Percentiles rank a stretch among this genome's conserved stretches.
Evolutionary conservation across 2,113 vertebrate genomes (phyloP).

Genomic region (Tretioscincus oriximinensis): DNA sequence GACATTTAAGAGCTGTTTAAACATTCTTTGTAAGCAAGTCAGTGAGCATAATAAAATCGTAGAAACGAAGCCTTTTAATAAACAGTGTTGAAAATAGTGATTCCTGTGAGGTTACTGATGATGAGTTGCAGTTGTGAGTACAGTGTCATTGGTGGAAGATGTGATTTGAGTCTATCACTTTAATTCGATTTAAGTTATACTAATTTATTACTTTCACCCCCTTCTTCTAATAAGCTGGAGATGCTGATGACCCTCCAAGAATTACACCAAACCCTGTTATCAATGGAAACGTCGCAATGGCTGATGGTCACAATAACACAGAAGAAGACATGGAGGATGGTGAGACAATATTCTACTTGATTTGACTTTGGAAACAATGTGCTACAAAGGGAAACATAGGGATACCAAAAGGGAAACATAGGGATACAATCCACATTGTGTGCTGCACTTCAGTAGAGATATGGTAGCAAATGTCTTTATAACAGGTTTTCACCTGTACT

Average conservation of each 20-base stretch:
- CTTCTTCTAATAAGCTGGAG: slow-evolving; percentile 81
- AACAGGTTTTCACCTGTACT: no score
- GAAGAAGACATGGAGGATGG: slow-evolving; percentile 99
- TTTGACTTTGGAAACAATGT: background rate
- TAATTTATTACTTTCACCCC: slow-evolving; percentile 10
- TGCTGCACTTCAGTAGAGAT: no score
- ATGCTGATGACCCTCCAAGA: slow-evolving; percentile 97
- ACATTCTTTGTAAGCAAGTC: background rate
- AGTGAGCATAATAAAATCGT: no score
- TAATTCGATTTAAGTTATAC: background rate
- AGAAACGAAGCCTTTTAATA: no score
- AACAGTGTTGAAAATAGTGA: no score
- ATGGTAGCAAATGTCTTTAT: no score
- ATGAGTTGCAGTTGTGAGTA: background rate
- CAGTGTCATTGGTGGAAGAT: background rate
- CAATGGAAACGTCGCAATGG: slow-evolving; percentile 97
- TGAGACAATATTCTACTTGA: slow-evolving; percentile 65
- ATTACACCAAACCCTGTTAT: slow-evolving; percentile 96
- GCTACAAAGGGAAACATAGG: no score
- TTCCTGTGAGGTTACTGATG: background rate
- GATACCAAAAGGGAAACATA: no score
- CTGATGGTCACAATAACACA: slow-evolving; percentile 93
- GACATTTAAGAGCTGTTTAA: background rate
- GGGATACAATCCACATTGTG: no score
- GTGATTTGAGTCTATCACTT: background rate